phyloP scores from a whole-genome alignment of 1,140 invertebrate species.

The Coenobita brevimanus region DNA sequence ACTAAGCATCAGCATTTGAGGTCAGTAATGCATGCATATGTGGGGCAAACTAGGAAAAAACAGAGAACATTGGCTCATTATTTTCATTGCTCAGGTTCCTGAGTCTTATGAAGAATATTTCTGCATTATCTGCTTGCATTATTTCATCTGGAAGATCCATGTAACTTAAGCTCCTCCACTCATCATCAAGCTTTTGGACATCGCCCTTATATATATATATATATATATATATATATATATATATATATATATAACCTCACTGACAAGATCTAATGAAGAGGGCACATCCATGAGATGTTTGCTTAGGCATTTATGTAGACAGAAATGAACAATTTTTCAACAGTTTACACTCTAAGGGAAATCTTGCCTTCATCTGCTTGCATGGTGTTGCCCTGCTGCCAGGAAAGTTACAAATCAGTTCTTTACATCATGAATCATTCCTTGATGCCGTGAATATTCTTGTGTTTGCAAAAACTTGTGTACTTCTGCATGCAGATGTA shows the following conservation, averaged over 20 bases:
- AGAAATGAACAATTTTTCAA: neutral
- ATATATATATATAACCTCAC: neutral
- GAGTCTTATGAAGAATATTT: neutral
- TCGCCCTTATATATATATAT: neutral
- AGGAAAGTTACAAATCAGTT: neutral
- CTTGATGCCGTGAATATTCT: neutral
- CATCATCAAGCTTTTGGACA: neutral
- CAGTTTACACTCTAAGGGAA: neutral
- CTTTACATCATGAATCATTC: neutral
- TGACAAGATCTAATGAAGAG: neutral
- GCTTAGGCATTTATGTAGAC: neutral
- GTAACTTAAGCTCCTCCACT: neutral
- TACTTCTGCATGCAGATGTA: neutral
- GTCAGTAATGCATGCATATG: neutral
- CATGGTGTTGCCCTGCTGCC: neutral
- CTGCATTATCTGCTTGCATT: neutral
- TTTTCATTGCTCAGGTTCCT: neutral
- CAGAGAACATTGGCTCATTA: neutral
- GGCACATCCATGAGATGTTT: neutral
- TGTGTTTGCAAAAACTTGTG: neutral
- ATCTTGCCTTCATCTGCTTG: neutral
- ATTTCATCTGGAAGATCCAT: neutral
- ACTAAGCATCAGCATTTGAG: slow-evolving; percentile 9
- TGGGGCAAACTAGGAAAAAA: neutral
- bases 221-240: no score